phyloP scores from a whole-genome alignment of 2,888 invertebrate species.

The Mellilla xanthometata region DNA sequence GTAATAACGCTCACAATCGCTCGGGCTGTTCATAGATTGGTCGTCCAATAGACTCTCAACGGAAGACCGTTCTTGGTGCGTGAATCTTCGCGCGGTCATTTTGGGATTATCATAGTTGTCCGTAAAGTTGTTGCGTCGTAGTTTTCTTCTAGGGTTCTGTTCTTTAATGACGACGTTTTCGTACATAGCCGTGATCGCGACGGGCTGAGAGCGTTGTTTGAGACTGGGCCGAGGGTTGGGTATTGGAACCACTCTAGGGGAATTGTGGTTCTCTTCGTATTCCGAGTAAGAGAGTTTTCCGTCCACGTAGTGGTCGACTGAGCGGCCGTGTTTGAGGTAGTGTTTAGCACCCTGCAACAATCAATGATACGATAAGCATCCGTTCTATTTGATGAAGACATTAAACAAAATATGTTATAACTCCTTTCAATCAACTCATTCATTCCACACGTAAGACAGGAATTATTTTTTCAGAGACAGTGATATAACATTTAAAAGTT shows the following conservation, averaged over 20 bases:
- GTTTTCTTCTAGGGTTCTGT: conserved; percentile 87
- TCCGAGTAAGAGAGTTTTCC: conserved; percentile 82
- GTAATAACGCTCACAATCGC: conserved; percentile 71
- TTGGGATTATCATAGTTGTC: conserved; percentile 83
- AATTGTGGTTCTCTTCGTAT: conserved; percentile 76
- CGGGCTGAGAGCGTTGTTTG: conserved; percentile 83
- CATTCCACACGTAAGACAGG: too few relatives aligned
- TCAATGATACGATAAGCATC: conserved; percentile 6
- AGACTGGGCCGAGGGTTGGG: conserved; percentile 72
- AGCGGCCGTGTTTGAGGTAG: conserved; percentile 87
- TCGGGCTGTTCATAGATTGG: conserved; percentile 77
- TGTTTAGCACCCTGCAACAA: conserved; percentile 79
- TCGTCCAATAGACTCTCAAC: conserved; percentile 84
- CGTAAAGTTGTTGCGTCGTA: conserved; percentile 83
- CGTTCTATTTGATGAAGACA: too few relatives aligned
- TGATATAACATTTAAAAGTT: too few relatives aligned
- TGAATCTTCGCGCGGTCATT: conserved; percentile 72
- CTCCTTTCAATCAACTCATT: too few relatives aligned
- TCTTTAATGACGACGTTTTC: conserved; percentile 88
- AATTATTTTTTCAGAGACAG: too few relatives aligned
- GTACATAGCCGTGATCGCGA: conserved; percentile 88
- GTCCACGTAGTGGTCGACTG: conserved; percentile 90
- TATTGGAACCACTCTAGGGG: conserved; percentile 67
- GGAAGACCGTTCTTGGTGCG: conserved; percentile 80
- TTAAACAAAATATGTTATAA: too few relatives aligned